Evolutionary conservation across 2,888 invertebrate genomes (phyloP).

Genomic region (Oscheius sp.): DNA sequence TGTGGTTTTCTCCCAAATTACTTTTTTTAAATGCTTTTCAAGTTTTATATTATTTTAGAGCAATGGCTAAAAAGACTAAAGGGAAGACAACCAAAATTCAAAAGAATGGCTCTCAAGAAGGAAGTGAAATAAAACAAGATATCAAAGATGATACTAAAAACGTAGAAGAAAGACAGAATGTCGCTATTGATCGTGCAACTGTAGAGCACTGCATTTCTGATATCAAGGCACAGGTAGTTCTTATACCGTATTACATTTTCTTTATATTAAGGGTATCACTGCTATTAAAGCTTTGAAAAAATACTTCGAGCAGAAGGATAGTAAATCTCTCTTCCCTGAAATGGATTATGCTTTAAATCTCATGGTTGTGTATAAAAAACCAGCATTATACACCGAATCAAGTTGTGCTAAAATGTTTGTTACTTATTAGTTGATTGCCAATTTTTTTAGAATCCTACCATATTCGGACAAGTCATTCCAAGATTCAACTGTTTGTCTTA

Average conservation of each 20-base stretch:
- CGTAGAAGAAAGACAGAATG: background rate
- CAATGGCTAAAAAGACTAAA: background rate
- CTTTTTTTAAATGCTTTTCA: background rate
- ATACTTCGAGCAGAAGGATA: conserved; percentile 41
- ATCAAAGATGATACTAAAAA: conserved; percentile 2
- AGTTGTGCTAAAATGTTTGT: conserved; percentile 41
- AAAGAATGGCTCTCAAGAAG: background rate
- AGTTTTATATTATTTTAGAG: background rate
- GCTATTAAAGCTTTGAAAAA: conserved; percentile 48
- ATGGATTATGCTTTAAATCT: conserved; percentile 52
- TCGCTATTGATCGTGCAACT: background rate
- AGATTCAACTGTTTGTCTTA: conserved; percentile 63
- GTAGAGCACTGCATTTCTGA: conserved; percentile 15
- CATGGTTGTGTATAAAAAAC: conserved; percentile 58
- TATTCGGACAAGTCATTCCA: conserved; percentile 47
- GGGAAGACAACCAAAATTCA: background rate
- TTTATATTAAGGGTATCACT: conserved; percentile 33
- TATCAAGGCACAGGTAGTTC: conserved; percentile 18
- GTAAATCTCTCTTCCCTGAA: conserved; percentile 61
- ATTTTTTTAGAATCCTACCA: conserved; percentile 54
- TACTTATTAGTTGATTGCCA: background rate
- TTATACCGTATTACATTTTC: background rate
- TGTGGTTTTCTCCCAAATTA: background rate
- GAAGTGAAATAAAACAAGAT: too few relatives aligned
- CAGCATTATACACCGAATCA: conserved; percentile 37